Evolutionary conservation across 2,888 invertebrate species (phyloP), one percentile per base, ranked within the genome.

Genomic region (Nemurella pictetii): DNA sequence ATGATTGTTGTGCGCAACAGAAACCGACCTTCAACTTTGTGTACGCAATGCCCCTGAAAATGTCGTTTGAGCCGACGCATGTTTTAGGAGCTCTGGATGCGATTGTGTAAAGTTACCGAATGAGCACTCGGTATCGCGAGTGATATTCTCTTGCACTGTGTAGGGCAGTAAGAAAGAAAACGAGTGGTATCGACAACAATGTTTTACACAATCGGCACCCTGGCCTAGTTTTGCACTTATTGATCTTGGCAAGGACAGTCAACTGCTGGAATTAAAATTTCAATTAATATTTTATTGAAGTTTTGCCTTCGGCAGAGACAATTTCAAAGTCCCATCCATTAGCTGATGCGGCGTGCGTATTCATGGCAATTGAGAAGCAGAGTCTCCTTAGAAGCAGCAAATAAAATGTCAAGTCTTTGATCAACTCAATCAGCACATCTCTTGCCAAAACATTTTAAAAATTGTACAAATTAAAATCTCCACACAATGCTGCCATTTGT

Each of bases 1-100:
- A 75, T 75, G 75, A 75, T 75, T 75, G 75, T 75, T 75, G 75
- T 75, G 75, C 27, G 75, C 75, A 75, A 28, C 25, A 28, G 75
- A 75, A 75, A 75, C 26, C 2, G 12, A 26, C 9, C 7, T 5
- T 2, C 26, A 28, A 20, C 75, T 28, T 25, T 3, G 75, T 9
- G 75, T 2, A 75, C 27, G 9, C n/a, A n/a, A n/a, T n/a, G 27
- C 75, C 75, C 26, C 9, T 5, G 25, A 28, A 25, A 75, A 27
- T 25, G 75, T n/a, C 27, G 5, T 20, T 2, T 7, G 9, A 55
- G 15, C 55, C 12, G 20, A 55, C 12, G 20, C 32, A 2, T 55
- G 9, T 55, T 55, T 20, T 20, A 55, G 20, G 20, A 55, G 55
- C 15, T n/a, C n/a, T n/a, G n/a, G n/a, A n/a, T n/a, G n/a, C n/a